Percentiles rank a stretch among this genome's conserved stretches.
Conservation (phyloP, 2,797 vertebrate genomes). For the Danio jaintianensis region DNA sequence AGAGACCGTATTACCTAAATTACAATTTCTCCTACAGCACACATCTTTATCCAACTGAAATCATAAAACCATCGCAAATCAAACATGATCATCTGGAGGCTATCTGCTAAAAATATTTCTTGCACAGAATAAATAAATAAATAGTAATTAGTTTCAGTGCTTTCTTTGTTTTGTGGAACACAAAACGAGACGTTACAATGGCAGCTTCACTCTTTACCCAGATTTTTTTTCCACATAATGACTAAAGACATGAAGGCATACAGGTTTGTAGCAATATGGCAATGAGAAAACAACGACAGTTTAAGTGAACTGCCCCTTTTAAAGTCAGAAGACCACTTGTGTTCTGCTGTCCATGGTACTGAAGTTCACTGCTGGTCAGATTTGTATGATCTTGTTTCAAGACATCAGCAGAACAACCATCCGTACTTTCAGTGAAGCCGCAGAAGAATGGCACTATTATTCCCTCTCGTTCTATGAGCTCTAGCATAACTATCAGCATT, state of each 20-base stretch:
- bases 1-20: not conserved
- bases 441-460: conserved; percentile 36
- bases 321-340: conserved; percentile 59
- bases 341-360: conserved; percentile 79
- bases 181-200: not conserved
- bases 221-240: not conserved
- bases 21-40: not conserved
- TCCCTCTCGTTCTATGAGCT: not conserved
- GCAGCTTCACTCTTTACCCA: not conserved
- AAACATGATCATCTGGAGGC: not conserved
- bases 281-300: not conserved
- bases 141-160: no score
- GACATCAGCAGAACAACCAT: conserved; percentile 6
- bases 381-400: conserved; percentile 3
- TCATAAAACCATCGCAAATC: not conserved
- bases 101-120: no score
- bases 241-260: not conserved
- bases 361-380: conserved; percentile 53
- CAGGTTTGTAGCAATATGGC: not conserved
- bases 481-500: not conserved
- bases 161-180: not conserved
- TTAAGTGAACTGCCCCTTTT: not conserved
- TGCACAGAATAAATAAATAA: no score
- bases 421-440: not conserved
- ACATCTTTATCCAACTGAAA: not conserved